Evolutionary conservation across 2,797 vertebrate genomes (phyloP).

Genomic region (Argentina silus): DNA sequence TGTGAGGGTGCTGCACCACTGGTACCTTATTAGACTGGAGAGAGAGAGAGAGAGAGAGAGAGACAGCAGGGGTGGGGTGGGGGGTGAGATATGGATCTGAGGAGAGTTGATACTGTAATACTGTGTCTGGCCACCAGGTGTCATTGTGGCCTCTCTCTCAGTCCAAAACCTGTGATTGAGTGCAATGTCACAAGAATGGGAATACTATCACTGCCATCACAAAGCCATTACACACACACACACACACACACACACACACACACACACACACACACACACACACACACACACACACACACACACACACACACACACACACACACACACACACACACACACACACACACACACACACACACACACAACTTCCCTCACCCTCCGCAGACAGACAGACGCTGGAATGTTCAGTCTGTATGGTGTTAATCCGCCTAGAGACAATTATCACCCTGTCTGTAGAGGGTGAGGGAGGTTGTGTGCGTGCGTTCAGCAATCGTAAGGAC

Average conservation of each 20-base stretch:
- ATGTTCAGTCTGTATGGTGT: slow-evolving; percentile 1
- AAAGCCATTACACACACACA: background rate
- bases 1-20: slow-evolving; percentile 85
- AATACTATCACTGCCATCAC: slow-evolving; percentile 1
- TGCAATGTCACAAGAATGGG: background rate
- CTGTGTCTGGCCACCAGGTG: slow-evolving; percentile 29
- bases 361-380: slow-evolving; percentile 7
- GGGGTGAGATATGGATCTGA: background rate
- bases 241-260: background rate
- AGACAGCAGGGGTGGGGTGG: background rate
- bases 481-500: background rate
- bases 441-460: slow-evolving; percentile 28
- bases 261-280: slow-evolving; percentile 7
- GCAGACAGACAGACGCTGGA: slow-evolving; percentile 28
- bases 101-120: background rate
- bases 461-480: slow-evolving; percentile 10
- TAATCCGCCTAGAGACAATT: slow-evolving; percentile 2
- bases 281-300: slow-evolving; percentile 4
- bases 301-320: background rate
- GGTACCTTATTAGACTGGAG: slow-evolving; percentile 86
- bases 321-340: slow-evolving; percentile 10
- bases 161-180: no score
- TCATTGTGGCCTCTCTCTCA: background rate
- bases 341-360: slow-evolving; percentile 16
- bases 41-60: slow-evolving; percentile 25